Conservation (phyloP, 64 coral and sea anemone species). For the Montipora foliosa region DNA sequence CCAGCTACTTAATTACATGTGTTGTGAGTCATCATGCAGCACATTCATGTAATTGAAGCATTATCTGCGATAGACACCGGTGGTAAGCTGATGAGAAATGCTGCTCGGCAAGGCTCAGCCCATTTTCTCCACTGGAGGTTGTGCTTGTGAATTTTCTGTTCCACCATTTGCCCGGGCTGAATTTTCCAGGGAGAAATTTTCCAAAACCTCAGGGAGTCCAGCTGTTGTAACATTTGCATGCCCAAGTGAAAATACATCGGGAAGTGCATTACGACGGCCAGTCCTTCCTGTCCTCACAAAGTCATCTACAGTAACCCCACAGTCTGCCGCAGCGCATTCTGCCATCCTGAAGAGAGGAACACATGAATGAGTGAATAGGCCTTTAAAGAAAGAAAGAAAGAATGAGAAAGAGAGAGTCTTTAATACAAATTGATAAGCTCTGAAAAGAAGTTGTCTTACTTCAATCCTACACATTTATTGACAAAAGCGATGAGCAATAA, state of each 20-base stretch:
- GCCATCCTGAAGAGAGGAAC: conserved; percentile 58
- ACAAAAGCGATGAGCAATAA: no score
- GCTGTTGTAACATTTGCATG: conserved; percentile 77
- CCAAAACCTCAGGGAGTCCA: conserved; percentile 82
- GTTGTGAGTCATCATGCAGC: no score
- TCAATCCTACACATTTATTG: no score
- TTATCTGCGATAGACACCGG: no score
- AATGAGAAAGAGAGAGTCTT: no score
- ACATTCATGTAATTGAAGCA: no score
- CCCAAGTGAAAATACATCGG: conserved; percentile 61
- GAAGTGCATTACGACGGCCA: conserved; percentile 88
- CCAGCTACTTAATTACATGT: no score
- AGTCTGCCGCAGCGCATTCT: conserved; percentile 81
- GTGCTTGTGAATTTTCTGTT: background rate
- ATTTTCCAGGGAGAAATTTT: conserved; percentile 60
- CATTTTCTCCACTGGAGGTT: conserved; percentile 2
- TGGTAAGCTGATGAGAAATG: background rate
- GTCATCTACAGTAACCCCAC: conserved; percentile 72
- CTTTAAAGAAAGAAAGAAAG: no score
- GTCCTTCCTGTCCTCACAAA: conserved; percentile 92
- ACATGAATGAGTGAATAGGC: background rate
- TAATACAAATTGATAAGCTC: no score
- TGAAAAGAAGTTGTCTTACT: no score
- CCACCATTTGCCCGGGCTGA: conserved; percentile 12
- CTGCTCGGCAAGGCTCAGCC: background rate